Evolutionary conservation across 2,113 vertebrate genomes (phyloP), one percentile per base, ranked within the genome.

Genomic region (Petaurus breviceps): DNA sequence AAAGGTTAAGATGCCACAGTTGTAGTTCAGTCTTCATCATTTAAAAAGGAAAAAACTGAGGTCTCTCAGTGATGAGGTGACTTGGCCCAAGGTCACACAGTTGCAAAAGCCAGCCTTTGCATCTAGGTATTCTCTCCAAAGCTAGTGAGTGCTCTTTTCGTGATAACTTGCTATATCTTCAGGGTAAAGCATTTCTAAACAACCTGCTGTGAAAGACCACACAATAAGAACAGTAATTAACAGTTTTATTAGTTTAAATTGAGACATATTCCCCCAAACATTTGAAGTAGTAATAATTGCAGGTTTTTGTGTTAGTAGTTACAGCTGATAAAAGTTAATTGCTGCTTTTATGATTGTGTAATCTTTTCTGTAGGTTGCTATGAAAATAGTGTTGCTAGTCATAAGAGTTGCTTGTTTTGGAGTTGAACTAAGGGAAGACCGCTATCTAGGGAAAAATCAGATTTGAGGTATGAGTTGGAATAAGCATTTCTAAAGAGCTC

Each of bases 161-260:
- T n/a, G 1, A 43, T 84, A 84, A 84, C n/a, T 84, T 43, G n/a
- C n/a, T 43, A 7, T 84, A 43, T 84, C 68, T 84, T 43, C 68
- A 84, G 68, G 68, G n/a, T 84, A 43, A 77, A 84, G n/a, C n/a
- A 23, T 43, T 84, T 84, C 68, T 43, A 84, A 84, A 84, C 37
- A 43, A 43, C 68, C 68, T 43, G 37, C 68, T 84, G 68, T 84
- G 68, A 84, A 84, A 84, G 68, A 84, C 68, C 68, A 84, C 68
- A 84, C 68, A 84, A 23, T 84, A 43, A 84, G 68, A 84, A 84
- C 6, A 22, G 68, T 84, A 84, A 84, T 84, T 84, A 84, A 84
- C 68, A 84, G n/a, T 84, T 84, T 84, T 84, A 84, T 84, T 84
- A 84, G 68, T 84, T 84, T 84, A 84, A 84, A 84, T n/a, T 84